Percentiles rank a stretch among this genome's conserved stretches.
Conservation (phyloP, 1,140 invertebrate species). For the Solen grandis region DNA sequence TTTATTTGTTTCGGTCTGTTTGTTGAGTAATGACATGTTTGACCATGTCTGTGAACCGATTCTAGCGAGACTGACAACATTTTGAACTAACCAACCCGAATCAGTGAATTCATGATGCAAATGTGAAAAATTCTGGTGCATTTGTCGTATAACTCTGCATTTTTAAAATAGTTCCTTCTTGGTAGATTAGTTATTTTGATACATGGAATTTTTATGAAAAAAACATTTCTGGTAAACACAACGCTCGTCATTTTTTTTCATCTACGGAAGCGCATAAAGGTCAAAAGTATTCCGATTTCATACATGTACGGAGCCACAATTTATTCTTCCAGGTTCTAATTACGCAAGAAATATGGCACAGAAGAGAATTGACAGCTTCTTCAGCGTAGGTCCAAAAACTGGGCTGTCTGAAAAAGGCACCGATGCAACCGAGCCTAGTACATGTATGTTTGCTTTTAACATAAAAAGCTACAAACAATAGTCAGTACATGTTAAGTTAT, state of each 20-base stretch:
- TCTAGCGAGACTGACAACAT: conserved; percentile 20
- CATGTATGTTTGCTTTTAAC: conserved; percentile 21
- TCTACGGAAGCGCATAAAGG: conserved; percentile 34
- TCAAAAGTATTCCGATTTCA: conserved; percentile 23
- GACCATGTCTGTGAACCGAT: conserved; percentile 3
- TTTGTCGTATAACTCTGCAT: background rate
- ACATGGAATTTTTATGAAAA: conserved; percentile 26
- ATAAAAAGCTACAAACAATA: conserved; percentile 22
- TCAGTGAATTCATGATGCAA: conserved; percentile 6
- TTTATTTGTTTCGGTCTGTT: conserved; percentile 11
- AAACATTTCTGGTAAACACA: conserved; percentile 19
- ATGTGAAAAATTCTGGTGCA: conserved; percentile 11
- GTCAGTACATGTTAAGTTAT: no score
- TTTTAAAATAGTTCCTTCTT: conserved; percentile 13
- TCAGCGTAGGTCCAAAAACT: conserved; percentile 1
- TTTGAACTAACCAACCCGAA: conserved; percentile 4
- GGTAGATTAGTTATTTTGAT: conserved; percentile 5
- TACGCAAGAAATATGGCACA: conserved; percentile 10
- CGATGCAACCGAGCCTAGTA: conserved; percentile 23
- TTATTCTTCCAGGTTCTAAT: conserved; percentile 12
- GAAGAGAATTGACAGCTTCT: conserved; percentile 18
- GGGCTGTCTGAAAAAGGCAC: background rate
- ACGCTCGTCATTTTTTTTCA: background rate
- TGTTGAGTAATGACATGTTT: conserved; percentile 8
- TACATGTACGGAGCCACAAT: background rate